Conservation (phyloP, 2,113 vertebrate genomes). For the Vimba vimba region DNA sequence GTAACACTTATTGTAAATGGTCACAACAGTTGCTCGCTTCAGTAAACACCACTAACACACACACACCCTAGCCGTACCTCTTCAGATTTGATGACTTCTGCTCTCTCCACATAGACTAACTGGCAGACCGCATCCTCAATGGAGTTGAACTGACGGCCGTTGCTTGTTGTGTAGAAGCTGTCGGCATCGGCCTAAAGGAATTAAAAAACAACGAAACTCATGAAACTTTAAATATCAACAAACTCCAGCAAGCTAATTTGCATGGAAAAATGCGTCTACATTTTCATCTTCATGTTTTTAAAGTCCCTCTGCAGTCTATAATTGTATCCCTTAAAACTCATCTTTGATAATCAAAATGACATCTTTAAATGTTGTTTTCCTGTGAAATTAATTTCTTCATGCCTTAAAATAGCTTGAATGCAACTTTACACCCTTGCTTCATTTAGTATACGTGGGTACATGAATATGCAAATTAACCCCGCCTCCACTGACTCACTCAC, state of each 20-base stretch:
- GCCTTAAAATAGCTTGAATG: too few species aligned
- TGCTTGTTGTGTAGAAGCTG: slow-evolving; percentile 92
- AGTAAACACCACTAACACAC: not conserved
- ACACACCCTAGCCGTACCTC: slow-evolving; percentile 75
- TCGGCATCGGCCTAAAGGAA: slow-evolving; percentile 87
- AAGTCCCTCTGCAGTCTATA: too few species aligned
- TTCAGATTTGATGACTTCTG: slow-evolving; percentile 94
- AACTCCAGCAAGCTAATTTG: not conserved
- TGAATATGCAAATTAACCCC: too few species aligned
- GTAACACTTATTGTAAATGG: not conserved
- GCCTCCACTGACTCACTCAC: too few species aligned
- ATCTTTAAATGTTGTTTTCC: too few species aligned
- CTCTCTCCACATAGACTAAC: slow-evolving; percentile 94
- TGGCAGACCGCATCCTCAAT: slow-evolving; percentile 98
- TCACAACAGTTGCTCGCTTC: not conserved
- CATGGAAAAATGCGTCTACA: not conserved
- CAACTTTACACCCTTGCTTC: too few species aligned
- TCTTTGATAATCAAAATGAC: too few species aligned
- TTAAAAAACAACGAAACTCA: not conserved
- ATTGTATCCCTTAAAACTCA: too few species aligned
- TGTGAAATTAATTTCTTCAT: too few species aligned
- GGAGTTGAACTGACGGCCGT: slow-evolving; percentile 95
- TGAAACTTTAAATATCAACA: not conserved
- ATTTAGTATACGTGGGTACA: too few species aligned
- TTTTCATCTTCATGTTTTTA: too few species aligned